These are phyloP conservation scores for Orthonevra nobilis DNA, from an alignment of 2,888 invertebrate species.

Conservation along the genomic window DNA sequence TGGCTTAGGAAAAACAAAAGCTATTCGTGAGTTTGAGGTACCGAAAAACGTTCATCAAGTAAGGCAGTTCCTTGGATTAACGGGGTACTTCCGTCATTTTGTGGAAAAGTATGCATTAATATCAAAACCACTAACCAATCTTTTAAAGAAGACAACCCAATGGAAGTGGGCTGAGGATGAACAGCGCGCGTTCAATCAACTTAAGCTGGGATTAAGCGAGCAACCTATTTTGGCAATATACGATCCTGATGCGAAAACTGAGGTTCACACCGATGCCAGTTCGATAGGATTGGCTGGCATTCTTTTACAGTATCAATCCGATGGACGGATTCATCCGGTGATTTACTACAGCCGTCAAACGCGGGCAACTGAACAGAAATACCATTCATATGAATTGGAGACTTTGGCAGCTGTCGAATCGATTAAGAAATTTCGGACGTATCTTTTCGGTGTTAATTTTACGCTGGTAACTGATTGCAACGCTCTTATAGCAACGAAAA, in stretches of 20 bases:
- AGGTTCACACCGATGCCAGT: slow-evolving; percentile 72
- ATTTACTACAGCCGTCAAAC: slow-evolving; percentile 73
- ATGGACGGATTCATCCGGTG: slow-evolving; percentile 55
- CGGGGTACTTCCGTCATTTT: slow-evolving; percentile 73
- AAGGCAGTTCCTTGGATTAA: slow-evolving; percentile 72
- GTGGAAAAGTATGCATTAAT: slow-evolving; percentile 20
- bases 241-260: slow-evolving; percentile 52
- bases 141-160: slow-evolving; percentile 13
- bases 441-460: slow-evolving; percentile 23
- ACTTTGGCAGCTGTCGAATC: slow-evolving; percentile 21
- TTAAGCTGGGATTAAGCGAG: slow-evolving; percentile 26
- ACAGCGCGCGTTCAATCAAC: not conserved
- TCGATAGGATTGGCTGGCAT: slow-evolving; percentile 70
- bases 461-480: slow-evolving; percentile 71
- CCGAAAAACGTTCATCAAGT: slow-evolving; percentile 71
- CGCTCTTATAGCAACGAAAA: slow-evolving; percentile 58
- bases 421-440: slow-evolving; percentile 23
- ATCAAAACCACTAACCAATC: slow-evolving; percentile 46
- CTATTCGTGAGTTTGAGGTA: slow-evolving; percentile 61
- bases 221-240: slow-evolving; percentile 67
- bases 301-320: slow-evolving; percentile 64
- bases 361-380: slow-evolving; percentile 71
- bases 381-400: slow-evolving; percentile 69
- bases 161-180: slow-evolving; percentile 10
- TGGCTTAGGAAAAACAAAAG: slow-evolving; percentile 66